Percentiles rank a stretch among this genome's conserved stretches.
Evolutionary conservation across 2,113 vertebrate genomes (phyloP).

Genomic region (Lucifuga dentata): DNA sequence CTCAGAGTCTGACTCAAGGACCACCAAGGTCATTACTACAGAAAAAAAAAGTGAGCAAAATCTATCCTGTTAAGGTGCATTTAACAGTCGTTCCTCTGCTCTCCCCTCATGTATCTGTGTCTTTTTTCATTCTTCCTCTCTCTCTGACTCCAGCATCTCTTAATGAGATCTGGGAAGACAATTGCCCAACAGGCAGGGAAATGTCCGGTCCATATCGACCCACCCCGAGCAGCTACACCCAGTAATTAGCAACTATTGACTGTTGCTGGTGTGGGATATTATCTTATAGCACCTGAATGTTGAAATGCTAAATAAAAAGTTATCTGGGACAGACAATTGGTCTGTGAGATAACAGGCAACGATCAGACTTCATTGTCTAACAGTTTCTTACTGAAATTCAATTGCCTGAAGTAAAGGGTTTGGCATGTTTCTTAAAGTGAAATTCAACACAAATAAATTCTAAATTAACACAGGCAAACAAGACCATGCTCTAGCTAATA

Average conservation of each 20-base stretch:
- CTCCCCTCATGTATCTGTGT: slow-evolving; percentile 11
- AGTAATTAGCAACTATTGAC: slow-evolving; percentile 71
- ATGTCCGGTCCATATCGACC: slow-evolving; percentile 56
- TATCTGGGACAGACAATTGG: not conserved
- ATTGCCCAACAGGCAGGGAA: slow-evolving; percentile 59
- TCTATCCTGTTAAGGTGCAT: slow-evolving; percentile 29
- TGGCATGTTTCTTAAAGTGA: not conserved
- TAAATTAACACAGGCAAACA: not conserved
- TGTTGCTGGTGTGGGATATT: slow-evolving; percentile 36
- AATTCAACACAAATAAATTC: not conserved
- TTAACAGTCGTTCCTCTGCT: not conserved
- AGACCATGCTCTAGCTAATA: not conserved
- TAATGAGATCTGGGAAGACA: slow-evolving; percentile 75
- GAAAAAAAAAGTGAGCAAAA: not conserved
- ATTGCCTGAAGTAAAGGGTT: not conserved
- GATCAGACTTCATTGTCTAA: not conserved
- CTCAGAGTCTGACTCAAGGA: no score
- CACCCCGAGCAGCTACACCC: slow-evolving; percentile 32
- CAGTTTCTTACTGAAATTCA: not conserved
- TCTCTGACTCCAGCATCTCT: slow-evolving; percentile 26
- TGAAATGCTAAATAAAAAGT: slow-evolving; percentile 27
- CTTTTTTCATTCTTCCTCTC: slow-evolving; percentile 12
- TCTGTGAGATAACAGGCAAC: not conserved
- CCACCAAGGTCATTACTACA: not conserved
- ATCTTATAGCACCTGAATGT: slow-evolving; percentile 42